Conservation (phyloP, 1,140 invertebrate genomes). For the Drosophila mayri region DNA sequence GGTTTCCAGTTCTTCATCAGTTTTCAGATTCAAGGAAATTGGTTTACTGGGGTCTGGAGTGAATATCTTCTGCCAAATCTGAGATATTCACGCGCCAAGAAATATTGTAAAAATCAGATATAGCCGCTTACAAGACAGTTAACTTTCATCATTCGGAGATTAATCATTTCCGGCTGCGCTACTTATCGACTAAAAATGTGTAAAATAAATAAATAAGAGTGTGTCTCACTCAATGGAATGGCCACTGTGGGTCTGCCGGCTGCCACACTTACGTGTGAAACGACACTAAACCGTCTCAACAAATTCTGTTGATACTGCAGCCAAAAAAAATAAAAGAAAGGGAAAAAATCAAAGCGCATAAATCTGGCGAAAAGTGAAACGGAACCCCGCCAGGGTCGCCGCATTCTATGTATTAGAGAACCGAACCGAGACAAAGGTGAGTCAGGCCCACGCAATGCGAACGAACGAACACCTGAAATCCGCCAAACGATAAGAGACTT, state of each 20-base stretch:
- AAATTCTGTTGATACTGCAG: conserved; percentile 52
- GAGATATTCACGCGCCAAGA: not conserved
- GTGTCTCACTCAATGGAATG: conserved; percentile 27
- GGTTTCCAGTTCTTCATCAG: not conserved
- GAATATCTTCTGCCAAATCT: not conserved
- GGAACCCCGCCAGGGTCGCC: conserved; percentile 71
- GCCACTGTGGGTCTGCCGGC: conserved; percentile 32
- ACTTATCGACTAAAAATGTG: conserved; percentile 6
- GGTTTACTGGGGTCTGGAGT: not conserved
- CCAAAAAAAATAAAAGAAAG: conserved; percentile 9
- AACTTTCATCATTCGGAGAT: not conserved
- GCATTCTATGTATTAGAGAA: conserved; percentile 42
- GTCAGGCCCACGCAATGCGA: conserved; percentile 77
- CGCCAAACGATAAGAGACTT: conserved; percentile 56
- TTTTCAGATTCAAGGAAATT: not conserved
- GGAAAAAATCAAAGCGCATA: conserved; percentile 40
- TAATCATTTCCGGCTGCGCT: conserved; percentile 15
- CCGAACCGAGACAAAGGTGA: conserved; percentile 47
- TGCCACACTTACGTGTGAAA: conserved; percentile 68
- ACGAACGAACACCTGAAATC: conserved; percentile 67
- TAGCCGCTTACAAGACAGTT: not conserved
- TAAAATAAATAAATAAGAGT: not conserved
- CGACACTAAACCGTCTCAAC: conserved; percentile 68
- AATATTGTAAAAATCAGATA: conserved; percentile 2
- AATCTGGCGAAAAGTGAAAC: conserved; percentile 73